Evolutionary conservation across 2,113 vertebrate genomes (phyloP), one percentile per base, ranked within the genome.

Genomic region (Cebidichthys violaceus): DNA sequence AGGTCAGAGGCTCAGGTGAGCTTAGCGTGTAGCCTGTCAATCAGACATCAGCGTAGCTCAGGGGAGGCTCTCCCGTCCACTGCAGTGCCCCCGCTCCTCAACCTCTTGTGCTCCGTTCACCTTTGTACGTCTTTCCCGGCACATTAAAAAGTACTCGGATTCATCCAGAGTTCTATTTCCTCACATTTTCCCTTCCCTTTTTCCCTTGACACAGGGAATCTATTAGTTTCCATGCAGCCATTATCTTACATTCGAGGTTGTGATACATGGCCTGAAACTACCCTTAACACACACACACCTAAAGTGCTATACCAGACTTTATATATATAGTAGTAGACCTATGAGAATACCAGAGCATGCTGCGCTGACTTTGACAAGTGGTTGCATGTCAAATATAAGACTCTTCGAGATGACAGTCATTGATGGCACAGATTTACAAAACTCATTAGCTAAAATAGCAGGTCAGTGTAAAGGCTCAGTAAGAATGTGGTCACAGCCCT

Each of bases 1-100:
- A 91, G 94, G 92, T 94, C 92, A 93, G 88, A 50, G 83, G 89
- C 92, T 92, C 92, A 93, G 92, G 91, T 93, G 90, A 91, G 88
- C 86, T 90, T 89, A 90, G 84, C 68, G 57, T 93, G 92, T 94
- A 86, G 86, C 83, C 82, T 93, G 93, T 94, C 93, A 94, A 90
- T 94, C 93, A 93, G 69, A 83, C 81, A 86, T 91, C 74, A 78
- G 77, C 50, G 18, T 70, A 77, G 82, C 93, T 90, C 83, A 70
- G 83, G 92, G 87, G 90, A 89, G 78, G 77, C 65, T 82, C 62
- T 64, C 29, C 70, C 72, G 80, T 77, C 79, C 77, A 74, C 60
- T 39, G 39, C 43, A 64, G n/a, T 79, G 77, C 69, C 83, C 70
- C 59, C 39, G 45, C 75, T 83, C 69, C 77, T 65, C 83, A 85